Evolutionary conservation across 2,797 vertebrate species (phyloP).

Genomic region (Myoxocephalus aenaeus): DNA sequence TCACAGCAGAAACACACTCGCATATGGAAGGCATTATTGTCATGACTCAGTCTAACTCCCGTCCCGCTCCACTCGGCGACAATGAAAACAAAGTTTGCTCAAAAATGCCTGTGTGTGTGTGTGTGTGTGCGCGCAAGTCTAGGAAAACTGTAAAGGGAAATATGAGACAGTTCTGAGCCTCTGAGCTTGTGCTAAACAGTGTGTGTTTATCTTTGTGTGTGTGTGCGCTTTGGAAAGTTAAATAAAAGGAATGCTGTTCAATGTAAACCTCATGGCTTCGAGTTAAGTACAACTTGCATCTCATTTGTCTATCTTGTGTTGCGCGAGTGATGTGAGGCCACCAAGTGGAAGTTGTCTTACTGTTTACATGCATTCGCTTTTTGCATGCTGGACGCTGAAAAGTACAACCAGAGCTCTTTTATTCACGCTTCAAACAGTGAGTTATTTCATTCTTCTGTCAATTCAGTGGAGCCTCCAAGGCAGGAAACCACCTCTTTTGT

Average conservation of each 20-base stretch:
- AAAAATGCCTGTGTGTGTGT: conserved; percentile 42
- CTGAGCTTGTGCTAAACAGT: conserved; percentile 34
- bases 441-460: conserved; percentile 23
- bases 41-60: conserved; percentile 82
- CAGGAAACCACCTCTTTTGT: conserved; percentile 47
- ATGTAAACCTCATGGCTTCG: conserved; percentile 29
- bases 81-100: conserved; percentile 80
- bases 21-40: conserved; percentile 87
- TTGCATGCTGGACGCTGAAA: neutral
- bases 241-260: conserved; percentile 34
- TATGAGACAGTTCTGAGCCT: conserved; percentile 48
- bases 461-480: conserved; percentile 13
- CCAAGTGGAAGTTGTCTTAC: conserved; percentile 10
- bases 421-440: too few relatives aligned
- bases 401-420: conserved; percentile 9
- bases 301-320: conserved; percentile 17
- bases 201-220: conserved; percentile 11
- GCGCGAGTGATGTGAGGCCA: conserved; percentile 5
- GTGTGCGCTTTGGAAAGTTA: conserved; percentile 14
- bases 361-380: conserved; percentile 5
- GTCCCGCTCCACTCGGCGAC: conserved; percentile 75
- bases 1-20: conserved; percentile 69
- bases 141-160: conserved; percentile 50
- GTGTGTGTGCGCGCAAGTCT: conserved; percentile 29
- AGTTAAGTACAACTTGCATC: conserved; percentile 7